Percentiles rank a stretch among this genome's conserved stretches.
phyloP scores from a whole-genome alignment of 2,888 invertebrate genomes.

The Dendrolimus houi region DNA sequence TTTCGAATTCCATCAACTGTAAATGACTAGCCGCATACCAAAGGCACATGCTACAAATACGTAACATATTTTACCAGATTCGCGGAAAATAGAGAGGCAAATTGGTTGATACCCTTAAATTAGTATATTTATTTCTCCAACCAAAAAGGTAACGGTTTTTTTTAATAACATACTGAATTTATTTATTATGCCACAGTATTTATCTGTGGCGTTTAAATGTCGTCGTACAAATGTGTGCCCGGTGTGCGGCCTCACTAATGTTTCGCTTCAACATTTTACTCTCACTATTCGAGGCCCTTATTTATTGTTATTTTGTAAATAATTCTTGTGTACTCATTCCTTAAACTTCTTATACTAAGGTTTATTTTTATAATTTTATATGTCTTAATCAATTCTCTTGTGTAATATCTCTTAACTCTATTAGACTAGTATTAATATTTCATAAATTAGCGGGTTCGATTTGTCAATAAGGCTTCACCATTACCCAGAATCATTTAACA shows the following conservation, averaged over 20 bases:
- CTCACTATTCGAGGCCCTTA: not conserved
- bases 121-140: no score
- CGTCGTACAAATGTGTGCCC: no score
- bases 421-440: not conserved
- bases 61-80: no score
- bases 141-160: no score
- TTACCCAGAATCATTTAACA: not conserved
- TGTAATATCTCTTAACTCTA: not conserved
- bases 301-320: not conserved
- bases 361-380: constrained; percentile 13
- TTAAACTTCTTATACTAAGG: constrained; percentile 17
- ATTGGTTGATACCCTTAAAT: no score
- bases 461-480: not conserved
- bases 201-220: no score
- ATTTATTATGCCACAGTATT: no score
- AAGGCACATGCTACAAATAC: no score
- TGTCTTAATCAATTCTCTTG: constrained; percentile 17
- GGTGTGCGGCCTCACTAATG: not conserved
- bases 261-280: not conserved
- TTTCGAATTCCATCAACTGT: not conserved
- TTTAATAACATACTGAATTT: no score
- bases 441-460: not conserved
- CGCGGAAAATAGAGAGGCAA: no score
- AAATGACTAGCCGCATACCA: no score
- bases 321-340: not conserved